phyloP scores from a whole-genome alignment of 2,113 vertebrate species.

The Felis catus region DNA sequence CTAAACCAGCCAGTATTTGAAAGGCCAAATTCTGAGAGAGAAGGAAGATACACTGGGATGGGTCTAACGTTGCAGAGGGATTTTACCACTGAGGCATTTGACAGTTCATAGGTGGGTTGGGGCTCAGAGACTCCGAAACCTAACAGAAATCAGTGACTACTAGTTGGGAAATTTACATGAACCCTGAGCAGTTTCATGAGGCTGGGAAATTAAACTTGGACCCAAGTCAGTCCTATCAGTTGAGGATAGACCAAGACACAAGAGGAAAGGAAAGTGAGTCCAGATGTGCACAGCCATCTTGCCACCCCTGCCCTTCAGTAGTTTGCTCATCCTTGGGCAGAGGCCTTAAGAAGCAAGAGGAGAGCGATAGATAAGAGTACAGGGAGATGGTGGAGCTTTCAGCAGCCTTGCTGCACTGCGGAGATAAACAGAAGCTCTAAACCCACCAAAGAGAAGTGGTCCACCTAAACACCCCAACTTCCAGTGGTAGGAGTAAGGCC shows the following conservation, averaged over 20 bases:
- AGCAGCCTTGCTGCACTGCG: neutral
- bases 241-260: neutral
- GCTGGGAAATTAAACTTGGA: neutral
- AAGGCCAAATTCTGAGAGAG: neutral
- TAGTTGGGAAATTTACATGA: neutral
- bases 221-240: neutral
- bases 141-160: neutral
- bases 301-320: neutral
- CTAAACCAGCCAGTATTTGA: neutral
- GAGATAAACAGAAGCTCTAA: neutral
- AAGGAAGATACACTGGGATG: neutral
- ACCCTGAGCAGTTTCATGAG: neutral
- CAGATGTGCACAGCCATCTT: neutral
- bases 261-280: neutral
- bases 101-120: neutral
- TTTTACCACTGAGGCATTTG: neutral
- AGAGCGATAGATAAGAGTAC: neutral
- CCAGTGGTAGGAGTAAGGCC: neutral
- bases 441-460: neutral
- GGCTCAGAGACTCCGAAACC: neutral
- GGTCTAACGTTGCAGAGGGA: neutral
- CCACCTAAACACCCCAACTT: neutral
- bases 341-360: neutral
- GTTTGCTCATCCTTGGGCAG: neutral
- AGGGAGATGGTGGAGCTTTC: neutral